Conservation (phyloP, 1,140 invertebrate species). For the Rhyzopertha dominica region DNA sequence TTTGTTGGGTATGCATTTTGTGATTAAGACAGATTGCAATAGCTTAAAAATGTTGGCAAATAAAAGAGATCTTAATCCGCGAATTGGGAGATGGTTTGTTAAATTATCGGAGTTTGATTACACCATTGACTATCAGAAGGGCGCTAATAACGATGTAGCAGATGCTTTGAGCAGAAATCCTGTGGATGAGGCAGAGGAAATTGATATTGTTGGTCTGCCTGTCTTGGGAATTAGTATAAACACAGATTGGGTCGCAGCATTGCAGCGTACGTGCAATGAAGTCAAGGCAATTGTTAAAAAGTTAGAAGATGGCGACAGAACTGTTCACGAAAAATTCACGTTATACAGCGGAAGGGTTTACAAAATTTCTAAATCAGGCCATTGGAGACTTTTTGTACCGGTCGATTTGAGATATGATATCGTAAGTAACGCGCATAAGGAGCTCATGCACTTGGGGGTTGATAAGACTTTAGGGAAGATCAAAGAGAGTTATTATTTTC, state of each 20-base stretch:
- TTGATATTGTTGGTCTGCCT: slow-evolving; percentile 4
- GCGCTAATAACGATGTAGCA: slow-evolving; percentile 12
- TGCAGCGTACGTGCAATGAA: slow-evolving; percentile 8
- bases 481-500: slow-evolving; percentile 7
- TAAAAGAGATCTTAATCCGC: slow-evolving; percentile 23
- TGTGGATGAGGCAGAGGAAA: slow-evolving; percentile 9
- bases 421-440: not conserved
- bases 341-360: slow-evolving; percentile 5
- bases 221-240: slow-evolving; percentile 12
- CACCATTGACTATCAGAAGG: slow-evolving; percentile 20
- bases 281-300: not conserved
- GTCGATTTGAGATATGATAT: slow-evolving; percentile 2
- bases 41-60: slow-evolving; percentile 20
- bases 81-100: slow-evolving; percentile 27
- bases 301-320: slow-evolving; percentile 10
- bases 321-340: slow-evolving; percentile 5
- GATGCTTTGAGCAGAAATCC: slow-evolving; percentile 21
- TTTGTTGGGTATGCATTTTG: slow-evolving; percentile 15
- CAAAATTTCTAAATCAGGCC: not conserved
- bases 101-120: slow-evolving; percentile 23
- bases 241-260: slow-evolving; percentile 14
- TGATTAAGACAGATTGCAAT: slow-evolving; percentile 26
- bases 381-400: slow-evolving; percentile 6
- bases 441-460: slow-evolving; percentile 3
- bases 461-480: slow-evolving; percentile 1